Evolutionary conservation across 2,113 vertebrate genomes (phyloP).

Genomic region (Piaya cayana): DNA sequence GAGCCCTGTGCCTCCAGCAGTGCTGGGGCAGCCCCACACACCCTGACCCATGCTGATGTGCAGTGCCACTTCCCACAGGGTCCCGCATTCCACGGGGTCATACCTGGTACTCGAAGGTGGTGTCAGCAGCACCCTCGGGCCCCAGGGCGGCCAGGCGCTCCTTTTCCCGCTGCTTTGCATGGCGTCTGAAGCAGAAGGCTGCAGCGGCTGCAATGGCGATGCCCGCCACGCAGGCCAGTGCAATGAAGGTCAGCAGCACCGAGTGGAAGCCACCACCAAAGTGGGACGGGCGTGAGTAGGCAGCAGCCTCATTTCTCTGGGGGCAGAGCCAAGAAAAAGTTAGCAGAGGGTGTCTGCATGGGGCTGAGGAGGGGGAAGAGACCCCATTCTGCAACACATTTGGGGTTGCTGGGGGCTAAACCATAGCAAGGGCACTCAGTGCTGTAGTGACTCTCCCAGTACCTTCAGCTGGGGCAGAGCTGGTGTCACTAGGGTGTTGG

Average conservation of each 20-base stretch:
- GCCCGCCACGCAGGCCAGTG: constrained; percentile 87
- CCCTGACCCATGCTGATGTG: accelerated
- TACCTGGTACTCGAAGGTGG: constrained; percentile 96
- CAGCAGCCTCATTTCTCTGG: constrained; percentile 81
- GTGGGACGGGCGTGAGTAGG: constrained; percentile 77
- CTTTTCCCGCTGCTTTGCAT: constrained; percentile 85
- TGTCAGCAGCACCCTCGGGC: constrained; percentile 91
- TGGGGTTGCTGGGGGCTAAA: neutral
- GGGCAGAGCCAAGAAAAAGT: neutral
- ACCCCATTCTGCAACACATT: neutral
- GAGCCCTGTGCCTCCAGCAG: neutral
- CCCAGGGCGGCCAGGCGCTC: constrained; percentile 88
- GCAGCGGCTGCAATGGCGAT: constrained; percentile 83
- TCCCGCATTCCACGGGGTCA: accelerated
- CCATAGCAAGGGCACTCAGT: neutral
- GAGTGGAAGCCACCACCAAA: constrained; percentile 83
- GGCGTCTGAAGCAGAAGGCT: constrained; percentile 86
- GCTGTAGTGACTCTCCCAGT: neutral
- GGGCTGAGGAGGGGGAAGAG: neutral
- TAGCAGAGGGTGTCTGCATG: accelerated
- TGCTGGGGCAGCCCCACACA: accelerated
- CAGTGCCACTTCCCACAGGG: accelerated
- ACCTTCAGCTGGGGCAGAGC: neutral
- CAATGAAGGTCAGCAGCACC: constrained; percentile 87
- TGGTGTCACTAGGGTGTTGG: neutral